Evolutionary conservation across 2,113 vertebrate species (phyloP).

Genomic region (Australoheros scitulus): DNA sequence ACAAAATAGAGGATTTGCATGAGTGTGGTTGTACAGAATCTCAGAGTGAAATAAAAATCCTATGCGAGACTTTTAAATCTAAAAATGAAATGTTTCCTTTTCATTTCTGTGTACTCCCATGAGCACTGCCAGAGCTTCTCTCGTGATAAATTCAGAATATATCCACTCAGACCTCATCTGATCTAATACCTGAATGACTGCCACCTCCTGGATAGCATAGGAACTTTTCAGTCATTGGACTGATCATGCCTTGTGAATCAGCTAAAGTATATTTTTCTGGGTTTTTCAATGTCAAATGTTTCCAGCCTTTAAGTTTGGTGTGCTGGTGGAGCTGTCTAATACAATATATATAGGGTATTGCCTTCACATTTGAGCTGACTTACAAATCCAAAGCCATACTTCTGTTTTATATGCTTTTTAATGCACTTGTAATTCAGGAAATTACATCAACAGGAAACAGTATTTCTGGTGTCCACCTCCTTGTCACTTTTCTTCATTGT

Average conservation of each 20-base stretch:
- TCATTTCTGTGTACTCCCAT: conserved; percentile 45
- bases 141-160: conserved; percentile 22
- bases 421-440: conserved; percentile 40
- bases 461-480: conserved; percentile 10
- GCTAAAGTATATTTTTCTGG: not conserved
- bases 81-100: conserved; percentile 30
- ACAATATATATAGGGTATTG: not conserved
- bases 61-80: conserved; percentile 55
- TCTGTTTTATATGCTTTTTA: conserved; percentile 16
- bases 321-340: not conserved
- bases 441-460: conserved; percentile 47
- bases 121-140: conserved; percentile 60
- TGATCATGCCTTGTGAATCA: not conserved
- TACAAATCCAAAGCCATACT: not conserved
- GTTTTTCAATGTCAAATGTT: not conserved
- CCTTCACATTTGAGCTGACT: not conserved
- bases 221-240: conserved; percentile 6
- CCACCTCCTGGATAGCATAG: conserved; percentile 58
- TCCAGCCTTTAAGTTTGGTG: not conserved
- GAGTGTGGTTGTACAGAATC: conserved; percentile 64
- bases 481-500: conserved; percentile 32
- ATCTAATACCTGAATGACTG: conserved; percentile 35
- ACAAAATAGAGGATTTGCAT: conserved; percentile 18
- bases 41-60: conserved; percentile 58
- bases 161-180: conserved; percentile 3